Base-by-base conservation (phyloP, 2,797 vertebrate species). In the Bradypodion pumilum region DNA sequence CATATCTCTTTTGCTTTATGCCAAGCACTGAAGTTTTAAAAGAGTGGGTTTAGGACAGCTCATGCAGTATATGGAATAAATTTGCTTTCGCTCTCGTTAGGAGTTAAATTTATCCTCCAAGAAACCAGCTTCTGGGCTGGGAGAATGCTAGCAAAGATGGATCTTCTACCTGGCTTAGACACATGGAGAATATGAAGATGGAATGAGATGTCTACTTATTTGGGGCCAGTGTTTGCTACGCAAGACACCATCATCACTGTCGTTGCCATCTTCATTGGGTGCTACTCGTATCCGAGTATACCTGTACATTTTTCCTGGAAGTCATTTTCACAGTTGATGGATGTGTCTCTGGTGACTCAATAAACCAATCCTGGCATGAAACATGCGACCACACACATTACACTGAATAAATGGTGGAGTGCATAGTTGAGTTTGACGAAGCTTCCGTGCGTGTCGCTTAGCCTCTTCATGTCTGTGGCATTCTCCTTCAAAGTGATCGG, bases 1-100 rank as follows among this genome's bases (percentile, higher is more conserved):
- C 87, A 77, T 29, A 56, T 86, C 74, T 72, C 83, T 90, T 42
- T 56, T 83, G 29, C 46, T 89, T 80, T 27, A 25, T 80, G 27
- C 9, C 70, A 81, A 60, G 37, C 82, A 82, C 10, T 19, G 83
- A 87, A 90, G 9, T 59, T 74, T 49, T 88, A 77, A 29, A 86
- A 63, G 74, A 80, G 23, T 3, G 29, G 68, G 87, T 91, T 46
- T 63, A 49, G 75, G 72, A 63, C 56, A 72, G 82, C 9, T 62
- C 84, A 72, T 65, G 0, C 7, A 62, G 5, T 52, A 0, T 40
- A 74, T 65, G 44, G 74, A 86, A 82, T 82, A 72, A n/a, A 81
- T 77, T 65, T 77, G 37, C 81, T 0, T 1, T 80, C 0, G 56
- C 68, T 84, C 70, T 59, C 2, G 60, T 80, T 74, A 78, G 77